phyloP scores from a whole-genome alignment of 2,113 vertebrate genomes.

The Promerops cafer region DNA sequence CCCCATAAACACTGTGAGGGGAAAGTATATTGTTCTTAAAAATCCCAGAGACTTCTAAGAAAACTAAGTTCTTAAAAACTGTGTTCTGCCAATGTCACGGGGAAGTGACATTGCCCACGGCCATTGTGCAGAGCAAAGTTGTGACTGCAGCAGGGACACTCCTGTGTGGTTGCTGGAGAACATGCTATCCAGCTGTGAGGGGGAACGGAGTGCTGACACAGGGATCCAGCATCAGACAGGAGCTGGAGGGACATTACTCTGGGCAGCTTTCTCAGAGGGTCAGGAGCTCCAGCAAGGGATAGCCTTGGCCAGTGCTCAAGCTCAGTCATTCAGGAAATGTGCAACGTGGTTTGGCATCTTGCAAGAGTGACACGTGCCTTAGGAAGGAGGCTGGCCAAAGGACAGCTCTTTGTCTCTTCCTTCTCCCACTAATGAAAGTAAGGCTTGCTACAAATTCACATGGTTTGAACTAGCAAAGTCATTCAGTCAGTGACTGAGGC shows the following conservation, averaged over 20 bases:
- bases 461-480: neutral
- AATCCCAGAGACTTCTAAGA: neutral
- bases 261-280: neutral
- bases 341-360: neutral
- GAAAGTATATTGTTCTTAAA: neutral
- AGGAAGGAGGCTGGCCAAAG: neutral
- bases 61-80: neutral
- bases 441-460: neutral
- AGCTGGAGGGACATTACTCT: neutral
- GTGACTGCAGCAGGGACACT: neutral
- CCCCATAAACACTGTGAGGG: neutral
- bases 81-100: neutral
- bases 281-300: neutral
- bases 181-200: neutral
- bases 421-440: neutral
- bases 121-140: neutral
- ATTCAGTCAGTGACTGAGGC: neutral
- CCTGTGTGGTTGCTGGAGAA: neutral
- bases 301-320: neutral
- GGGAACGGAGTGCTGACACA: neutral
- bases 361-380: neutral
- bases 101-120: neutral
- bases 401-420: neutral
- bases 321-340: neutral
- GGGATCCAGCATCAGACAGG: neutral